Conservation (phyloP, 53 echinoderm and acorn worm species). For the Echinarachnius parma region DNA sequence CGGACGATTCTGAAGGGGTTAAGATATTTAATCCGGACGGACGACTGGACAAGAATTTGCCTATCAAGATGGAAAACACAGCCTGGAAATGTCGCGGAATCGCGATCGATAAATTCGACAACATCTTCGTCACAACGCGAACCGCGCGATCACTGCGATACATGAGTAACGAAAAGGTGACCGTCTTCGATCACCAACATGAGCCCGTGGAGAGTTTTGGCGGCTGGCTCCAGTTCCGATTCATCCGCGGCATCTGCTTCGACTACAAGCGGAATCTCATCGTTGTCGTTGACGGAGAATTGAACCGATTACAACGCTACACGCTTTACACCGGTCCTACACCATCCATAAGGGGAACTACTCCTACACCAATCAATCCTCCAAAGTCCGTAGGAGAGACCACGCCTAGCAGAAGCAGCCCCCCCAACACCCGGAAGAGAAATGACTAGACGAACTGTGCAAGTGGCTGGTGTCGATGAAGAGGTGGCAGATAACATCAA, state of each 20-base stretch:
- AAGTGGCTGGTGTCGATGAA: too few relatives aligned
- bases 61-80: background rate
- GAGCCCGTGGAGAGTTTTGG: background rate
- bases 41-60: background rate
- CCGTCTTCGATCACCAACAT: conserved; percentile 9
- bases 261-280: conserved; percentile 9
- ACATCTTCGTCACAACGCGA: conserved; percentile 22
- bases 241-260: conserved; percentile 17
- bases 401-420: too few relatives aligned
- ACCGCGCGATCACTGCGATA: background rate
- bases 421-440: too few relatives aligned
- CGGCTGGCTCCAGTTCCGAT: conserved; percentile 7
- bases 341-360: background rate
- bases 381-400: too few relatives aligned
- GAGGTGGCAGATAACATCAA: too few relatives aligned
- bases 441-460: too few relatives aligned
- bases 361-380: too few relatives aligned
- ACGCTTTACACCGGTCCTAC: conserved; percentile 1
- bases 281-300: conserved; percentile 33
- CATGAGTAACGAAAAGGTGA: conserved; percentile 20
- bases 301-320: conserved; percentile 9
- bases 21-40: conserved; percentile 4
- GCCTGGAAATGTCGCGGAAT: conserved; percentile 24
- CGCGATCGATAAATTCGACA: conserved; percentile 22
- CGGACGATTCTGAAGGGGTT: conserved; percentile 1